Conservation (phyloP, 2,797 vertebrate genomes). For the Cyprinodon diabolis region DNA sequence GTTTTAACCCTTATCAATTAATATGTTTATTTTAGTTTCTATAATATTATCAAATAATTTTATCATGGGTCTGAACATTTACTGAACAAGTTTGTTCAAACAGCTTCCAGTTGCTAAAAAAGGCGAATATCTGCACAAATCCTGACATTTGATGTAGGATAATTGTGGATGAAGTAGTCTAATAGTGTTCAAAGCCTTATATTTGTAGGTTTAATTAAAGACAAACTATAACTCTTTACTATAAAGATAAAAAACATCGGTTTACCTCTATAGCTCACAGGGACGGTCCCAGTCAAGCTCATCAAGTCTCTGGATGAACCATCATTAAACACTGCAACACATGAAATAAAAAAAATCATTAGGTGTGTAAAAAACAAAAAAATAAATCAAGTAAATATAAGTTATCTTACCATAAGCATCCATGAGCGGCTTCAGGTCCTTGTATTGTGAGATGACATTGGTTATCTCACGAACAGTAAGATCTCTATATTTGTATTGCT, state of each 20-base stretch:
- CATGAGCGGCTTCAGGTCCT: slow-evolving; percentile 96
- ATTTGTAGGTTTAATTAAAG: neutral
- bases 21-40: no score
- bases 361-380: neutral
- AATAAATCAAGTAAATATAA: neutral
- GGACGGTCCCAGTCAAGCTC: slow-evolving; percentile 96
- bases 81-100: neutral
- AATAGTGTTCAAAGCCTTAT: neutral
- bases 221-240: neutral
- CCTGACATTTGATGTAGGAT: neutral
- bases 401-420: slow-evolving; percentile 89
- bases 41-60: no score
- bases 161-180: no score
- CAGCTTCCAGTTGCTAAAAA: neutral
- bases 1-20: no score
- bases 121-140: neutral
- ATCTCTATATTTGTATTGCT: slow-evolving; percentile 98
- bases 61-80: no score
- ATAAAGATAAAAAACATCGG: neutral
- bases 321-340: slow-evolving; percentile 93
- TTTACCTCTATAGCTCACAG: slow-evolving; percentile 94
- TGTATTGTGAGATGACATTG: slow-evolving; percentile 92
- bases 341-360: slow-evolving; percentile 1
- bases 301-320: slow-evolving; percentile 93
- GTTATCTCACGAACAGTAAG: slow-evolving; percentile 92